phyloP scores from a whole-genome alignment of 2,113 vertebrate genomes.

The Gila orcuttii region DNA sequence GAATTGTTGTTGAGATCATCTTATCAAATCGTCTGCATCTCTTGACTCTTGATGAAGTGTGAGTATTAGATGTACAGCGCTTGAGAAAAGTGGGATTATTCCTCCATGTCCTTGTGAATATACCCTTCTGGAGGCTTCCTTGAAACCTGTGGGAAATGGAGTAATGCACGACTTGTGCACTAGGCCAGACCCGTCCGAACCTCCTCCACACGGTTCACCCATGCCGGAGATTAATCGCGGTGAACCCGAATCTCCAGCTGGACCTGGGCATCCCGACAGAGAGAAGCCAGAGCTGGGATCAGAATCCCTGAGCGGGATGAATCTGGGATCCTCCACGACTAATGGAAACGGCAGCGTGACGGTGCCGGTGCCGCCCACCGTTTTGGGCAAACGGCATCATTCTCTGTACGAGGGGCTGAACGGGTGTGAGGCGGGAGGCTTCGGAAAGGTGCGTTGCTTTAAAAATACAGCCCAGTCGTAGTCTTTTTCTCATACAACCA shows the following conservation, averaged over 20 bases:
- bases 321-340: slow-evolving; percentile 43
- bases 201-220: slow-evolving; percentile 59
- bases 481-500: too few species aligned
- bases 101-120: neutral
- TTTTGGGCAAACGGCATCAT: slow-evolving; percentile 75
- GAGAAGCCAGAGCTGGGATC: slow-evolving; percentile 34
- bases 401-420: slow-evolving; percentile 75
- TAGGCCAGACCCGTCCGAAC: slow-evolving; percentile 64
- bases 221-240: slow-evolving; percentile 49
- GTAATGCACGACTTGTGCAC: slow-evolving; percentile 77
- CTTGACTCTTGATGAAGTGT: neutral
- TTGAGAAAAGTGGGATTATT: neutral
- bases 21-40: too few species aligned
- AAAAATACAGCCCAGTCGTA: neutral
- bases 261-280: slow-evolving; percentile 54
- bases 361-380: slow-evolving; percentile 42
- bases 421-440: slow-evolving; percentile 69
- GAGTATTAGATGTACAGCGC: neutral
- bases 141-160: neutral
- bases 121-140: neutral
- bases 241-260: slow-evolving; percentile 53
- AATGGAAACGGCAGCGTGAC: slow-evolving; percentile 36
- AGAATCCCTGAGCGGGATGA: slow-evolving; percentile 51
- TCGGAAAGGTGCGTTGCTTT: slow-evolving; percentile 68
- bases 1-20: neutral